These are phyloP conservation scores for Orchestes rusci DNA, from an alignment of 2,888 invertebrate genomes.

Conservation along the genomic window DNA sequence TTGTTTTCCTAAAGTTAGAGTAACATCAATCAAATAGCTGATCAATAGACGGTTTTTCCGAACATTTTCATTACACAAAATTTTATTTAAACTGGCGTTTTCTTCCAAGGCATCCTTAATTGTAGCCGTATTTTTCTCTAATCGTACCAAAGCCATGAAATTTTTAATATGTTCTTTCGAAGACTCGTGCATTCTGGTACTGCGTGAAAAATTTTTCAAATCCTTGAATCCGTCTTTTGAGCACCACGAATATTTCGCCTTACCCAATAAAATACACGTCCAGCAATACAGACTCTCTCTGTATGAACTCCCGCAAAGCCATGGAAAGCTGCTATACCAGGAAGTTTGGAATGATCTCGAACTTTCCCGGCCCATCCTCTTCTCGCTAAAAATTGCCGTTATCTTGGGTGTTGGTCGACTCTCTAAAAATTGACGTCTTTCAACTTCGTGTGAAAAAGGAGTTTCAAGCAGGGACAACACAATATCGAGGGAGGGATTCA, in stretches of 20 bases:
- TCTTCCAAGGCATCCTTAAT: constrained; percentile 5
- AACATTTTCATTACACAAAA: too few relatives aligned
- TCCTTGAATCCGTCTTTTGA: constrained; percentile 6
- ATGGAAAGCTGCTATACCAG: too few relatives aligned
- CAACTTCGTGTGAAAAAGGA: not conserved
- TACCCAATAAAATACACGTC: constrained; percentile 9
- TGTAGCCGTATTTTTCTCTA: constrained; percentile 6
- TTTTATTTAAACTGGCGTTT: too few relatives aligned
- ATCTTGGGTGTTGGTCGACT: constrained; percentile 1
- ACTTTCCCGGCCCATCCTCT: not conserved
- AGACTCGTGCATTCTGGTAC: too few relatives aligned
- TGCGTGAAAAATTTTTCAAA: too few relatives aligned
- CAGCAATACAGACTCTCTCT: constrained; percentile 11
- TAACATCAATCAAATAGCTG: too few relatives aligned
- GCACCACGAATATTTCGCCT: not conserved
- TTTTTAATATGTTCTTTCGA: too few relatives aligned
- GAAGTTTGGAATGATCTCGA: not conserved
- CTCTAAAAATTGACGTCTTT: not conserved
- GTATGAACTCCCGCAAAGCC: too few relatives aligned
- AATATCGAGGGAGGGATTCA: constrained; percentile 1
- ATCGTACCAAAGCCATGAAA: too few relatives aligned
- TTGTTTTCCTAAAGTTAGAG: too few relatives aligned
- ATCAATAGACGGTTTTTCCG: too few relatives aligned
- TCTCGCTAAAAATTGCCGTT: not conserved
- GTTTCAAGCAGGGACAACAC: constrained; percentile 3